These are phyloP conservation scores for Anoura caudifer DNA, from an alignment of 2,113 vertebrate species.

Conservation along the genomic window DNA sequence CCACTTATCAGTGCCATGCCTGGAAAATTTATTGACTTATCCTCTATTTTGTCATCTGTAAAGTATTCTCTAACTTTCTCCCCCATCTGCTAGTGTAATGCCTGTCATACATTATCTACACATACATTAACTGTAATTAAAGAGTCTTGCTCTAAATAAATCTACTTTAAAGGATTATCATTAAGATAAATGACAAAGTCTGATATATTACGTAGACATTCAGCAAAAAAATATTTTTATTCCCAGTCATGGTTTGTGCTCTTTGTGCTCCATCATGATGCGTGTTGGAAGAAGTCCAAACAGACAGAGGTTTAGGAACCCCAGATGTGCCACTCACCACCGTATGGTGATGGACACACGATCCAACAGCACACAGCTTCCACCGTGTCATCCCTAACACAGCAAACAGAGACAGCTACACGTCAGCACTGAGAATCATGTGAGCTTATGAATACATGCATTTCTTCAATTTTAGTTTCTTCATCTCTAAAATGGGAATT, in stretches of 20 bases:
- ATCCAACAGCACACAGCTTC: neutral
- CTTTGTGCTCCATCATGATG: neutral
- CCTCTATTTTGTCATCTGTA: neutral
- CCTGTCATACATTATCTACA: neutral
- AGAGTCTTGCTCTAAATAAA: constrained; percentile 22
- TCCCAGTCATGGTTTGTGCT: neutral
- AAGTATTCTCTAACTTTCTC: constrained; percentile 27
- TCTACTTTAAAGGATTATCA: neutral
- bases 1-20: neutral
- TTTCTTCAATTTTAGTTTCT: neutral
- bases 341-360: no score
- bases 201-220: neutral
- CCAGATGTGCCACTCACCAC: neutral
- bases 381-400: neutral
- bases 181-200: neutral
- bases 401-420: neutral
- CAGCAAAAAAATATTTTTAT: constrained; percentile 22
- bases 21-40: constrained; percentile 10
- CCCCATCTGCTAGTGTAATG: neutral
- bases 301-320: neutral
- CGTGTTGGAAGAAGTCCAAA: neutral
- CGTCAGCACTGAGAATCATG: neutral
- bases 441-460: neutral
- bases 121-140: neutral
- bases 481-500: neutral